Conservation (phyloP, 2,113 vertebrate genomes). For the Eidolon helvum region DNA sequence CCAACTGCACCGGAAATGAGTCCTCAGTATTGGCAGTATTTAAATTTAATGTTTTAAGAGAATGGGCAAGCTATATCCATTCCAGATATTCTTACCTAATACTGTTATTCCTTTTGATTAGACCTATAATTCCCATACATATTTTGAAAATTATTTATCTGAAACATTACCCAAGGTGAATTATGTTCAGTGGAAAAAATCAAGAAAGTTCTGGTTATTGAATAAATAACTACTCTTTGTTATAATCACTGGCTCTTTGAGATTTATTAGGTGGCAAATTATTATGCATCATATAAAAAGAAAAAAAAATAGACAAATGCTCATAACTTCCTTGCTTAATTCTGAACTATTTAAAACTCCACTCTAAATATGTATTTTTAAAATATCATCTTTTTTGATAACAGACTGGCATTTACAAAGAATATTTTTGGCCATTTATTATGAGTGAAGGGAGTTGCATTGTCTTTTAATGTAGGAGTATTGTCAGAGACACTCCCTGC, state of each 20-base stretch:
- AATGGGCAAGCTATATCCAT: background rate
- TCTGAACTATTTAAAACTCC: background rate
- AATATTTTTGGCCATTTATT: background rate
- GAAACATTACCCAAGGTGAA: background rate
- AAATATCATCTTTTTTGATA: background rate
- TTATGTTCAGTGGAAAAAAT: background rate
- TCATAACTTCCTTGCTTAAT: background rate
- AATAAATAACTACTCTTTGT: background rate
- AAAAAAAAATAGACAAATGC: constrained; percentile 3
- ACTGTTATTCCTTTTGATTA: background rate
- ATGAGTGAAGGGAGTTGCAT: background rate
- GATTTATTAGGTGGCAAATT: background rate
- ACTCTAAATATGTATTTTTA: constrained; percentile 13
- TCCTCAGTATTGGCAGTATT: background rate
- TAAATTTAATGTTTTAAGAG: constrained; percentile 15
- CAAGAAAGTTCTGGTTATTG: background rate
- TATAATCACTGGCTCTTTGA: background rate
- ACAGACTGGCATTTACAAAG: background rate
- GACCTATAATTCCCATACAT: background rate
- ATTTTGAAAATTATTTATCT: background rate
- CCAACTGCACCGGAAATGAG: background rate
- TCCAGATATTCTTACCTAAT: background rate
- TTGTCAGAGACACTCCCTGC: background rate
- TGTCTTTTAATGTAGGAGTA: background rate
- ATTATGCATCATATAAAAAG: background rate